These are phyloP conservation scores for Pharmacophagus antenor DNA, from an alignment of 2,888 invertebrate species.

Conservation along the genomic window DNA sequence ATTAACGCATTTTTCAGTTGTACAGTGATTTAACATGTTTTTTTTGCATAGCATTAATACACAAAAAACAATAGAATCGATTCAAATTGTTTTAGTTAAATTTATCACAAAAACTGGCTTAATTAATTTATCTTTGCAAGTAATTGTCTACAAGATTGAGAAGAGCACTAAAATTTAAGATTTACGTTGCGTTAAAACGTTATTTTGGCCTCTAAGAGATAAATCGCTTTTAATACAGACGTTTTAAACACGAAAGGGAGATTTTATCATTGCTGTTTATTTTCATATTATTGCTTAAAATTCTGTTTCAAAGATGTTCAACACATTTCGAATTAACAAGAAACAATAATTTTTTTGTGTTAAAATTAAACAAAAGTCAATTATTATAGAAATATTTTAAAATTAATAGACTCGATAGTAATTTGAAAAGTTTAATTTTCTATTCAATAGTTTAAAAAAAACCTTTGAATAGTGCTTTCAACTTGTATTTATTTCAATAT, in stretches of 20 bases:
- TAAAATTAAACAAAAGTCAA: too few species aligned
- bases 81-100: background rate
- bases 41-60: background rate
- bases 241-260: background rate
- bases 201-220: slow-evolving; percentile 14
- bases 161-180: slow-evolving; percentile 20
- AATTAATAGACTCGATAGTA: too few species aligned
- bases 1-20: background rate
- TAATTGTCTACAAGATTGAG: slow-evolving; percentile 16
- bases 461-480: too few species aligned
- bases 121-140: slow-evolving; percentile 19
- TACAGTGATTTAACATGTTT: background rate
- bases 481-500: too few species aligned
- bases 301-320: too few species aligned
- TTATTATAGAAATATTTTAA: too few species aligned
- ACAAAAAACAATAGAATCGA: background rate
- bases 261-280: background rate
- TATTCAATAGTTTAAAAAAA: too few species aligned
- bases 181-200: slow-evolving; percentile 12
- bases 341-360: too few species aligned
- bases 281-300: background rate
- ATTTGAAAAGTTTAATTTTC: too few species aligned
- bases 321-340: background rate
- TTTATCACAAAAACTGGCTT: slow-evolving; percentile 1
- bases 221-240: slow-evolving; percentile 7